A percentile compares a stretch with the other conserved stretches of the same genome.
Conservation (phyloP, 2,888 invertebrate species). For the Crematogaster levior region DNA sequence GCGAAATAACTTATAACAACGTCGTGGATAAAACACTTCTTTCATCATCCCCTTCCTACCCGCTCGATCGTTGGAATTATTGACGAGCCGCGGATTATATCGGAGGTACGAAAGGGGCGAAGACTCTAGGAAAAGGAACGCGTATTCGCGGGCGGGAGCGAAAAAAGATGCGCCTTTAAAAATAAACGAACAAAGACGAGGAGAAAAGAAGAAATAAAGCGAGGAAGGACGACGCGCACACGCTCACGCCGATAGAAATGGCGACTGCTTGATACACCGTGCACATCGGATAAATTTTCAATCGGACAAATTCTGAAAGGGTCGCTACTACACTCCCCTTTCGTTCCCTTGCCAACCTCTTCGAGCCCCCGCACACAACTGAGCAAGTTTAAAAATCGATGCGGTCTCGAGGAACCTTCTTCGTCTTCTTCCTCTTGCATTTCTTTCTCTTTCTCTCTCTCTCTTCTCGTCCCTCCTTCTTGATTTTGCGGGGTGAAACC, state of each 20-base stretch:
- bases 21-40: constrained; percentile 59
- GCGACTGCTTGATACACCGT: constrained; percentile 76
- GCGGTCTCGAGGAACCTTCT: constrained; percentile 66
- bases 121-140: constrained; percentile 6
- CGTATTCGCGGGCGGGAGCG: background rate
- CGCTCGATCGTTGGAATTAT: constrained; percentile 64
- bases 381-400: constrained; percentile 83
- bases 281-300: constrained; percentile 84
- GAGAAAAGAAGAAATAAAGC: constrained; percentile 9
- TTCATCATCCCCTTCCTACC: constrained; percentile 14
- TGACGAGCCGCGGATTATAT: constrained; percentile 58
- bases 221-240: background rate
- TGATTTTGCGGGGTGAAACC: constrained; percentile 58
- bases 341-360: constrained; percentile 19
- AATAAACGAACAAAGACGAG: constrained; percentile 39
- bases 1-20: constrained; percentile 54
- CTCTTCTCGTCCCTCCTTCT: constrained; percentile 5
- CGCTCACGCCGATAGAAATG: constrained; percentile 45
- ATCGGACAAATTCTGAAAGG: constrained; percentile 83
- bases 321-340: constrained; percentile 31
- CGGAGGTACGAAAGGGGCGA: constrained; percentile 19
- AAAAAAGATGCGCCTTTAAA: constrained; percentile 27
- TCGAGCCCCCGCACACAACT: constrained; percentile 59
- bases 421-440: constrained; percentile 29
- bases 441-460: constrained; percentile 3